Percentiles rank a stretch among this genome's conserved stretches.
These are phyloP conservation scores for Torymus aiolomorphi DNA, from an alignment of 2,888 invertebrate species.

Conservation along the genomic window DNA sequence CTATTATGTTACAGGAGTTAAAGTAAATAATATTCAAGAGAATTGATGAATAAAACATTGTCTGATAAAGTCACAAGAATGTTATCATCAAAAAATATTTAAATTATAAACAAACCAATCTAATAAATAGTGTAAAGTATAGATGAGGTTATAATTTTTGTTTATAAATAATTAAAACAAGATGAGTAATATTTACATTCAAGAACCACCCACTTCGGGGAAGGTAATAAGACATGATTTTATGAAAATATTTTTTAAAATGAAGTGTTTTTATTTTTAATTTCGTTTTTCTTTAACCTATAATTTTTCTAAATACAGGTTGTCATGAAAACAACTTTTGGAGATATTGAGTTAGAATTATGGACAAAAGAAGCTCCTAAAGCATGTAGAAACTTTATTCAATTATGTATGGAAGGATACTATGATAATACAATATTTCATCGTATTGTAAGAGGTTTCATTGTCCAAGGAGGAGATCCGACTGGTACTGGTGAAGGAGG, in stretches of 20 bases:
- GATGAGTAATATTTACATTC: constrained; percentile 99
- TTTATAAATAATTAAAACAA: constrained; percentile 46
- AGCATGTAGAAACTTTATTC: constrained; percentile 95
- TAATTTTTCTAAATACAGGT: constrained; percentile 80
- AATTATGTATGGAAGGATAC: constrained; percentile 96
- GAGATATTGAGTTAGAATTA: constrained; percentile 97
- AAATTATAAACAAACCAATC: not conserved
- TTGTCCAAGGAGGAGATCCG: constrained; percentile 98
- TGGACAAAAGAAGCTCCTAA: constrained; percentile 98
- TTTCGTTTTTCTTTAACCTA: constrained; percentile 31
- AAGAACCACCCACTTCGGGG: constrained; percentile 96
- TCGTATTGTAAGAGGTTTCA: constrained; percentile 94
- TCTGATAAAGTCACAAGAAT: not conserved
- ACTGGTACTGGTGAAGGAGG: constrained; percentile 97
- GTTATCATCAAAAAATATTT: not conserved
- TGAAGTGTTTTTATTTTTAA: constrained; percentile 29
- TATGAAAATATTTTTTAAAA: constrained; percentile 23
- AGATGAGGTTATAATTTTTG: constrained; percentile 30
- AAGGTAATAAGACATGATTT: constrained; percentile 83
- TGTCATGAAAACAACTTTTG: constrained; percentile 91
- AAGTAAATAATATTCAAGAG: not conserved
- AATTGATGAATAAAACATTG: not conserved
- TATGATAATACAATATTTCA: constrained; percentile 96
- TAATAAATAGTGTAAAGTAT: constrained; percentile 4
- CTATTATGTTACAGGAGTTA: constrained; percentile 26